A percentile compares a stretch with the other conserved stretches of the same genome.
phyloP scores from a whole-genome alignment of 2,797 vertebrate genomes.

The Sphenodon punctatus region DNA sequence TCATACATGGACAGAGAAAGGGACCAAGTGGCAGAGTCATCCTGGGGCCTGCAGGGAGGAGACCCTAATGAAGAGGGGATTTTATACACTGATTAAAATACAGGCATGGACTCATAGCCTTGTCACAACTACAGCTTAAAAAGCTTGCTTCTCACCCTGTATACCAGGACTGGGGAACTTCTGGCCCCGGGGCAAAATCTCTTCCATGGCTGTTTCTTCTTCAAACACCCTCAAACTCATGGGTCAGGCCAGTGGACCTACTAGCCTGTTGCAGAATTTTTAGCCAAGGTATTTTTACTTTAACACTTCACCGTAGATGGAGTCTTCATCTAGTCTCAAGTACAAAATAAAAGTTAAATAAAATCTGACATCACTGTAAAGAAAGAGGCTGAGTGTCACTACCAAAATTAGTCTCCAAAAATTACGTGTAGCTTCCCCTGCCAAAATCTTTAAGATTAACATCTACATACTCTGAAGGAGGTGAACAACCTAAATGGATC shows the following conservation, averaged over 20 bases:
- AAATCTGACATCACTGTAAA: fast-evolving
- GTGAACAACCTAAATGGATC: neutral
- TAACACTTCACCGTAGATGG: fast-evolving
- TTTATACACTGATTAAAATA: slow-evolving; percentile 42
- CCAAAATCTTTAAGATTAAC: neutral
- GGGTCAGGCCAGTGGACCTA: neutral
- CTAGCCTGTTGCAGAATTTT: too few species aligned
- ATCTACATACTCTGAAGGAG: neutral
- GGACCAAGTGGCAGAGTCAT: neutral
- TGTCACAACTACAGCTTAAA: slow-evolving; percentile 21
- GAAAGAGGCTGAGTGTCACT: fast-evolving
- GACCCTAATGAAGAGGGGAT: neutral
- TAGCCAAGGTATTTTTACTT: neutral
- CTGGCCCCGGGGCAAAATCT: too few species aligned
- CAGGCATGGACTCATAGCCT: slow-evolving; percentile 35
- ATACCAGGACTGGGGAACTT: neutral
- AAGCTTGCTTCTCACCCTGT: slow-evolving; percentile 31
- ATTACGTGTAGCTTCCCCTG: neutral
- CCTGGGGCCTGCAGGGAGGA: neutral
- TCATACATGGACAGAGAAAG: fast-evolving
- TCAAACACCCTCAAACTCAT: fast-evolving
- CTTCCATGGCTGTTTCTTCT: fast-evolving
- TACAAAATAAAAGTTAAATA: neutral
- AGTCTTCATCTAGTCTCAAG: fast-evolving
- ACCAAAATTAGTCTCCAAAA: fast-evolving